Evolutionary conservation across 2,797 vertebrate genomes (phyloP), one percentile per base, ranked within the genome.

Genomic region (Dicrostonyx torquatus): DNA sequence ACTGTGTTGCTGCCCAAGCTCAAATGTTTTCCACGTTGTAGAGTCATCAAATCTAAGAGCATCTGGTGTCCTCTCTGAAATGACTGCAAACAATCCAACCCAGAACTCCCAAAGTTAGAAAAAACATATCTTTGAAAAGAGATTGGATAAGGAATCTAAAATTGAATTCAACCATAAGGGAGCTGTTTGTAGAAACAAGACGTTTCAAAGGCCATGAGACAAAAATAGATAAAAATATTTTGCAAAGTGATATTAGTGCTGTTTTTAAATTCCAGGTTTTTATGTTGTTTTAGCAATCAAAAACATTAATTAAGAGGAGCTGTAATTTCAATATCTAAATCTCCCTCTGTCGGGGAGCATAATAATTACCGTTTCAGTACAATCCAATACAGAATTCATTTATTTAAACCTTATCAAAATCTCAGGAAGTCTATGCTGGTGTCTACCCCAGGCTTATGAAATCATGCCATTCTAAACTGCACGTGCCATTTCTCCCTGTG

Each of bases 51-150:
- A 93, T 92, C 91, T 96, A 96, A 97, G 96, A 97, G 90, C 97
- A 97, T 96, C 97, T 98, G 92, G 96, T 96, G 93, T 98, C 90
- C 96, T 97, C 94, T 97, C 90, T 97, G 96, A 98, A 98, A 90
- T 93, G 91, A 97, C 95, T 97, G 86, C 94, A 98, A 98, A 98
- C 96, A 98, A 96, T 98, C 94, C 90, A 91, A 96, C 91, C 95
- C 50, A 78, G 91, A 94, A 79, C 66, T 45, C 93, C 90, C 40
- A 80, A 87, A 93, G 93, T 58, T 77, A 58, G 62, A 95, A 66
- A 60, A 78, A 78, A 43, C 84, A 15, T 92, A 87, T 87, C 62
- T 96, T 96, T 88, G 77, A 91, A 93, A 66, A 94, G 58, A 94
- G 26, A 73, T 75, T 79, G 90, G 73, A 91, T 89, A 70, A 95